Evolutionary conservation across 1,140 invertebrate genomes (phyloP).

Genomic region (Halictus rubicundus): DNA sequence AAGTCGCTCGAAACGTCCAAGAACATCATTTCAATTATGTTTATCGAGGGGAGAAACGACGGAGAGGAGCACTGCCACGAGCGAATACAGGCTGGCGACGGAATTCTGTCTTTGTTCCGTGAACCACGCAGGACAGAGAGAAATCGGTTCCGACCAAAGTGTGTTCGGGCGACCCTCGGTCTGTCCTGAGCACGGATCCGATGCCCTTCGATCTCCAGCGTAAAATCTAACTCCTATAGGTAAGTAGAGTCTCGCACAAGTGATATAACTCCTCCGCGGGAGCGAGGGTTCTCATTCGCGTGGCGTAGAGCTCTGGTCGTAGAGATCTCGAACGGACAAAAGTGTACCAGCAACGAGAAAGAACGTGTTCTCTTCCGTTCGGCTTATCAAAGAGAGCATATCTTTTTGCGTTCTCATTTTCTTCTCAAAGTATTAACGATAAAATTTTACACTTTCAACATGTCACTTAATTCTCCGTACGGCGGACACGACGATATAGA

Average conservation of each 20-base stretch:
- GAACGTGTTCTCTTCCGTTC: slow-evolving; percentile 13
- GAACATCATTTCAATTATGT: no score
- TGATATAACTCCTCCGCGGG: slow-evolving; percentile 38
- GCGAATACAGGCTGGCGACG: not conserved
- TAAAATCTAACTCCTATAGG: not conserved
- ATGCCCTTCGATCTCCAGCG: slow-evolving; percentile 48
- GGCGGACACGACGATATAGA: slow-evolving; percentile 51
- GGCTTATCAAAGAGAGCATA: slow-evolving; percentile 29
- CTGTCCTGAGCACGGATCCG: slow-evolving; percentile 1
- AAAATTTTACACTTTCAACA: slow-evolving; percentile 67
- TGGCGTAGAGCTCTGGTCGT: slow-evolving; percentile 7
- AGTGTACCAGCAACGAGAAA: slow-evolving; percentile 50
- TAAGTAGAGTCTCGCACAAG: slow-evolving; percentile 29
- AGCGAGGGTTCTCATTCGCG: slow-evolving; percentile 3
- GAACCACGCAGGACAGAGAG: slow-evolving; percentile 25
- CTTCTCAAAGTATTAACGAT: slow-evolving; percentile 57
- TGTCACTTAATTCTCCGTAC: slow-evolving; percentile 52
- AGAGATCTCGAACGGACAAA: slow-evolving; percentile 32
- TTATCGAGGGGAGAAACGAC: not conserved
- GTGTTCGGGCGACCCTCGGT: not conserved
- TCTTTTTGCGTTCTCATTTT: slow-evolving; percentile 9
- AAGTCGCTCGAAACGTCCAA: no score
- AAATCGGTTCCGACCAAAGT: no score
- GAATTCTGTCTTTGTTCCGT: not conserved
- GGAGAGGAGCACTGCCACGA: not conserved